Conservation (phyloP, 2,113 vertebrate genomes). For the Mus spicilegus region DNA sequence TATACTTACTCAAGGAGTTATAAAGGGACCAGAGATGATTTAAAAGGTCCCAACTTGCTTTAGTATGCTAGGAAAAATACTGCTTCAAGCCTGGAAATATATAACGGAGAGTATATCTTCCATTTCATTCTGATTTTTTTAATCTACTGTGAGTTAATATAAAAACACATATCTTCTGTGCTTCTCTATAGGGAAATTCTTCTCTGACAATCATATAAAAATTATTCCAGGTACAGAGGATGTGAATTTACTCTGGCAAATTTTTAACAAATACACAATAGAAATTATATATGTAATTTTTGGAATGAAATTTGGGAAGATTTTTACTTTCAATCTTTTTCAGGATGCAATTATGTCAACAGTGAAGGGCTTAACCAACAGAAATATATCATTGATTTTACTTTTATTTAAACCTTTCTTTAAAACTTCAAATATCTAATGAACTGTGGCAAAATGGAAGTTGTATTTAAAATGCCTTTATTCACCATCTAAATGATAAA, state of each 20-base stretch:
- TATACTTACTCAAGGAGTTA: constrained; percentile 48
- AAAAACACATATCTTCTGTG: constrained; percentile 61
- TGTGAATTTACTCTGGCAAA: constrained; percentile 59
- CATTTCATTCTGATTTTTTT: constrained; percentile 70
- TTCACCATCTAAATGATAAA: constrained; percentile 75
- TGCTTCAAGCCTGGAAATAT: constrained; percentile 68
- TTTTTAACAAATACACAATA: constrained; percentile 53
- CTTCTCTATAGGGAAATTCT: constrained; percentile 52
- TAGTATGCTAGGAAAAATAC: constrained; percentile 67
- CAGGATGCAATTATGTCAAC: constrained; percentile 59
- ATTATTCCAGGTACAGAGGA: constrained; percentile 51
- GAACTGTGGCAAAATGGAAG: constrained; percentile 65
- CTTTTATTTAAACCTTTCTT: constrained; percentile 56
- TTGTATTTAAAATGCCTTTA: constrained; percentile 73
- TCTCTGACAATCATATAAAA: constrained; percentile 50
- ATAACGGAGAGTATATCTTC: constrained; percentile 71
- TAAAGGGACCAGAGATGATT: constrained; percentile 68
- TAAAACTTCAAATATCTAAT: constrained; percentile 57
- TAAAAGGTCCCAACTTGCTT: constrained; percentile 66
- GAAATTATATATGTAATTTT: constrained; percentile 27
- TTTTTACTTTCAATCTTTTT: constrained; percentile 70
- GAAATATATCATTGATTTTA: constrained; percentile 23
- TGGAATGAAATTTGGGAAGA: constrained; percentile 52
- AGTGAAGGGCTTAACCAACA: constrained; percentile 59
- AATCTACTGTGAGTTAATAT: constrained; percentile 74